A percentile compares a stretch with the other conserved stretches of the same genome.
Evolutionary conservation across 2,113 vertebrate species (phyloP).

Genomic region (Pleuronectes platessa): DNA sequence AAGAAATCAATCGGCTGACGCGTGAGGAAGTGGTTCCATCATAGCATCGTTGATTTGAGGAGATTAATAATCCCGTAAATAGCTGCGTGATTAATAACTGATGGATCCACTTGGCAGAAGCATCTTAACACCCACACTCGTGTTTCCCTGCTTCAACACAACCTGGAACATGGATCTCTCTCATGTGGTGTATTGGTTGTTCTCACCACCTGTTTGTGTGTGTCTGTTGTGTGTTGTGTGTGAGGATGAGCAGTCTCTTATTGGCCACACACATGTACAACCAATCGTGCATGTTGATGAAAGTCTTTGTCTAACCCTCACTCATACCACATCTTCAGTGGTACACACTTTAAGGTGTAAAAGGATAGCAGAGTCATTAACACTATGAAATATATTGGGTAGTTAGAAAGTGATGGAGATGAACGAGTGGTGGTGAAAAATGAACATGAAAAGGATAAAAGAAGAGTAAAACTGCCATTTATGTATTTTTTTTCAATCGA

Average conservation of each 20-base stretch:
- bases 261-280: no score
- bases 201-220: constrained; percentile 4
- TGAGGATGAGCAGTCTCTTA: neutral
- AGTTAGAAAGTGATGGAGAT: no score
- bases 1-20: constrained; percentile 10
- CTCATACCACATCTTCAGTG: no score
- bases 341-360: no score
- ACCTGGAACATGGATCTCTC: constrained; percentile 13
- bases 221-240: neutral
- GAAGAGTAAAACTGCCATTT: neutral
- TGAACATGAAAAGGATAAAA: neutral
- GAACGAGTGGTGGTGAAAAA: constrained; percentile 21
- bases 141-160: neutral
- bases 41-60: neutral
- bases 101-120: constrained; percentile 41
- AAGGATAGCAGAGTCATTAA: no score
- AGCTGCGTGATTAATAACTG: constrained; percentile 17
- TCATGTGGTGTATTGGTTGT: no score
- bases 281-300: no score
- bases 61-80: neutral
- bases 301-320: no score
- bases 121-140: constrained; percentile 21
- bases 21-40: neutral
- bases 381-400: no score
- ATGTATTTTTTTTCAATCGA: neutral